Evolutionary conservation across 2,888 invertebrate species (phyloP), one percentile per base, ranked within the genome.

Genomic region (Sarcophaga rosellei): DNA sequence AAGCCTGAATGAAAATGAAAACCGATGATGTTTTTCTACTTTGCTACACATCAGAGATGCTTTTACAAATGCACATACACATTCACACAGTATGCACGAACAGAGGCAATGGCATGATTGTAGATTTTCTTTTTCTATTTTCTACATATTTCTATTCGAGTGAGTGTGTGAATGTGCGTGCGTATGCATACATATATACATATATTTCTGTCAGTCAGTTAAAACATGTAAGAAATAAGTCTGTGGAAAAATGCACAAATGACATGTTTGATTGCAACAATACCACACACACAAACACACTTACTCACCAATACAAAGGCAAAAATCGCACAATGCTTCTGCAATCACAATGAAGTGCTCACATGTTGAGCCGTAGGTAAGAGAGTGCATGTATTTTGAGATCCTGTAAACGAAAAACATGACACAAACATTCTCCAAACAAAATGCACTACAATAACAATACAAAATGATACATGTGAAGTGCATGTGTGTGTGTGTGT

Each of bases 221-320:
- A 12, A 68, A 81, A 73, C 76, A 74, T 62, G 20, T 74, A 62
- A 68, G 62, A 77, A 82, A 47, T 76, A 76, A 80, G 75, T 80
- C 76, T 79, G 75, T 78, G 74, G 73, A 65, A 85, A 76, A 78
- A 69, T 70, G 69, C 23, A 65, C 68, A 85, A 85, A 75, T 78
- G 62, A 81, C 73, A 81, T 74, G 73, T 75, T 70, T 78, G 68
- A 78, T 69, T 84, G 81, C 74, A 81, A 74, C 69, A 74, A 47
- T 21, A 20, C 65, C 12, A 72, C 68, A 23, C 72, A 76, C 35
- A 65, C 25, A 21, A 12, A 70, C 25, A 57, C 25, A 59, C 15
- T n/a, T 45, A 11, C n/a, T 23, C 44, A 57, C 57, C 73, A 11
- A 21, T 44, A 69, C 47, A 65, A 53, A 53, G 12, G 12, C 53